Percentiles rank a stretch among this genome's conserved stretches.
phyloP scores from a whole-genome alignment of 2,797 vertebrate genomes.

The Simalia tracyae region DNA sequence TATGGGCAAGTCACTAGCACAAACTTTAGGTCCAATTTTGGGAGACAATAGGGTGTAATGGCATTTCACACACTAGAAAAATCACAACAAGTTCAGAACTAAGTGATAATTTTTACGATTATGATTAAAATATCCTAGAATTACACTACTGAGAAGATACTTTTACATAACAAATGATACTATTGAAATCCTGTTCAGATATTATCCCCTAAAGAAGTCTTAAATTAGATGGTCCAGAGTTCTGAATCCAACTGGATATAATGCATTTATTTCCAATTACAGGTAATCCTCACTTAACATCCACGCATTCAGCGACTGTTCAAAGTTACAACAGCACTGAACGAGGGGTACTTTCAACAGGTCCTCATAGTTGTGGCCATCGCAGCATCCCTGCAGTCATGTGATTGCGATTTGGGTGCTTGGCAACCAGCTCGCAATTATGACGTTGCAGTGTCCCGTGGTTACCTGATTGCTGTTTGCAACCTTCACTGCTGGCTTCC shows the following conservation, averaged over 20 bases:
- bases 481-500: not conserved
- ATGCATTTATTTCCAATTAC: not conserved
- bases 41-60: not conserved
- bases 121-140: not conserved
- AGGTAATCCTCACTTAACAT: not conserved
- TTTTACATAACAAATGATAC: not conserved
- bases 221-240: not conserved
- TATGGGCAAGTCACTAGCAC: not conserved
- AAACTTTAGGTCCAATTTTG: not conserved
- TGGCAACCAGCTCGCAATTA: not conserved
- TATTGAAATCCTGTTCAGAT: not conserved
- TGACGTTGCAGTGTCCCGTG: not conserved
- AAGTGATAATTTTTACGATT: not conserved
- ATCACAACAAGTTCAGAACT: not conserved
- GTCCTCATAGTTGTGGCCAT: not conserved
- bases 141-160: not conserved
- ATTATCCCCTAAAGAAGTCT: not conserved
- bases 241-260: not conserved
- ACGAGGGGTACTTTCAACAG: not conserved
- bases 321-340: not conserved
- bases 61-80: not conserved
- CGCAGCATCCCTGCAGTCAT: not conserved
- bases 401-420: not conserved
- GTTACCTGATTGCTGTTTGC: not conserved
- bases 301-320: not conserved